phyloP scores from a whole-genome alignment of 2,113 vertebrate genomes.

The Oostethus manadensis region DNA sequence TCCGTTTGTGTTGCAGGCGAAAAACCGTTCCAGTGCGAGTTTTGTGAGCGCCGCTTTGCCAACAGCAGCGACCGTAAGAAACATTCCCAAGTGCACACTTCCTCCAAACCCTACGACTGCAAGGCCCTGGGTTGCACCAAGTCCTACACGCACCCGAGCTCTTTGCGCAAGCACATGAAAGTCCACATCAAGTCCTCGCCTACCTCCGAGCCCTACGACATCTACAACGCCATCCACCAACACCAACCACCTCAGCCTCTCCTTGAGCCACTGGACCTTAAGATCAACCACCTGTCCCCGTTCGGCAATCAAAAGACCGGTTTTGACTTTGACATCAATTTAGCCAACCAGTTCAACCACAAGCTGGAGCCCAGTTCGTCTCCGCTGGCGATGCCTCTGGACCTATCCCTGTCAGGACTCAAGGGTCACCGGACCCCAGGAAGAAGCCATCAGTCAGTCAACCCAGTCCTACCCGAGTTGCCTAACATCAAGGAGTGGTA shows the following conservation, averaged over 20 bases:
- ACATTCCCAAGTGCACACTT: slow-evolving; percentile 93
- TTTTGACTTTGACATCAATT: slow-evolving; percentile 42
- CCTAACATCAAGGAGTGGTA: slow-evolving; percentile 98
- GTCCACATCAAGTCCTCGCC: slow-evolving; percentile 91
- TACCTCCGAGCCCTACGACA: slow-evolving; percentile 70
- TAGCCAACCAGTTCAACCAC: slow-evolving; percentile 28
- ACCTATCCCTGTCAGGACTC: slow-evolving; percentile 63
- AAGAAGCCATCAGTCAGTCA: slow-evolving; percentile 61
- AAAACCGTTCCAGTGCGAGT: slow-evolving; percentile 96
- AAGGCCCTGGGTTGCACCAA: slow-evolving; percentile 94
- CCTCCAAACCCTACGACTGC: slow-evolving; percentile 95
- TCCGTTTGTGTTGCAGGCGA: slow-evolving; percentile 80
- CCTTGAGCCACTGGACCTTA: slow-evolving; percentile 63
- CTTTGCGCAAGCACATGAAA: slow-evolving; percentile 94
- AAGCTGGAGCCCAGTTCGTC: slow-evolving; percentile 56
- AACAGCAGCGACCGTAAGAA: slow-evolving; percentile 97
- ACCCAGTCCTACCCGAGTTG: slow-evolving; percentile 83
- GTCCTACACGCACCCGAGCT: slow-evolving; percentile 95
- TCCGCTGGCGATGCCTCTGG: slow-evolving; percentile 52
- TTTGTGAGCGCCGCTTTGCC: slow-evolving; percentile 93
- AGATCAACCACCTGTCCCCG: slow-evolving; percentile 54
- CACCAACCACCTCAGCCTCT: slow-evolving; percentile 47
- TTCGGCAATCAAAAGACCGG: slow-evolving; percentile 17
- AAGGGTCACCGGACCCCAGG: slow-evolving; percentile 56
- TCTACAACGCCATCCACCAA: slow-evolving; percentile 48